Evolutionary conservation across 2,797 vertebrate species (phyloP), one percentile per base, ranked within the genome.

Genomic region (Tolypeutes matacus): DNA sequence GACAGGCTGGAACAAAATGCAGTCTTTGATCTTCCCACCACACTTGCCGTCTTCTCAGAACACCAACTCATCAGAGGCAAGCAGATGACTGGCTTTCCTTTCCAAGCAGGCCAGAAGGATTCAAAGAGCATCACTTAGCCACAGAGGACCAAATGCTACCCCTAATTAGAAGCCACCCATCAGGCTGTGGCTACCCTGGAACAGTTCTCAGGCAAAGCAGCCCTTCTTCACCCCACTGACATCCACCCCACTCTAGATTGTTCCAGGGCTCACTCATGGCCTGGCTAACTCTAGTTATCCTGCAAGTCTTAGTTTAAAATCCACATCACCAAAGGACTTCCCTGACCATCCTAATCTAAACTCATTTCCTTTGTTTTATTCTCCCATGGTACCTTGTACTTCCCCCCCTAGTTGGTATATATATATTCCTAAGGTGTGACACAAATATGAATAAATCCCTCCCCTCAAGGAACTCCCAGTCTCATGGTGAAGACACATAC

Each of bases 11-110:
- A 12, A 84, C 42, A 49, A 62, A 78, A 15, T 12, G 10, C 0
- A 2, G 7, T 88, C 77, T 93, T 51, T 62, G 64, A 27, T 93
- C 86, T 78, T 87, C 58, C 69, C 11, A 15, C 51, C 25, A 20
- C 27, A 49, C 20, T 13, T 93, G 29, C 67, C 34, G 12, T 69
- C 51, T 67, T 73, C 75, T 83, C 91, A 84, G 60, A 95, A 82
- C 21, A 21, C 0, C 36, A 92, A 65, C 53, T 77, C 81, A n/a
- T 69, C 58, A 42, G 82, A 80, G 86, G n/a, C 69, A 34, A 65
- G 60, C 17, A 73, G 80, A 64, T 69, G 72, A 31, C 25, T 81
- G 36, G 42, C 25, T 51, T 89, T 39, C 69, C 72, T 87, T 72
- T 17, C 72, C 65, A 34, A 60, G 27, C 27, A 95, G 56, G 25